Base-by-base conservation (phyloP, 2,888 invertebrate species). In the Agapetus fuscipes region DNA sequence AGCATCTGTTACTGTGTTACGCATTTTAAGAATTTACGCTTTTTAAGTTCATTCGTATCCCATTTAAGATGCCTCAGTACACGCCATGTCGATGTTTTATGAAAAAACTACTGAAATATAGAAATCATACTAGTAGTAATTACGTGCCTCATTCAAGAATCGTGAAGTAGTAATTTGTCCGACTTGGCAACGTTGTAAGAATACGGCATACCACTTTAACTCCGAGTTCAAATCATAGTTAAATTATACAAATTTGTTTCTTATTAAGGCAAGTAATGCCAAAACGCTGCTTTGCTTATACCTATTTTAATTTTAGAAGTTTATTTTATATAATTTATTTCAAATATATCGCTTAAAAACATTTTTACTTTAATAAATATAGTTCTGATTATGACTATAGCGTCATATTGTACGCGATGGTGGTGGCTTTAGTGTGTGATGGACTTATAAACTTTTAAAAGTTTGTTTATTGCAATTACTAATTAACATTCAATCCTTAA, bases 391-490 rank as follows among this genome's bases (percentile, higher is more conserved):
- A 64, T 71, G 74, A 72, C 56, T 64, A 52, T 62, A 71, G 74
- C 75, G 72, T 74, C 73, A 71, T 68, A 65, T 72, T 67, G 71
- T 74, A 71, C 72, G 74, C 73, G 73, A 76, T 43, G 38, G 39
- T 76, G 75, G 76, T 74, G 74, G 69, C 72, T 66, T 70, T n/a
- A 58, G 59, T 62, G 36, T 30, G 43, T 39, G 30, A n/a, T n/a
- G 29, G 28, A 36, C 31, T 32, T 43, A 30, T 31, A 43, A 43
- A 39, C 39, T 43, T 35, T 32, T 35, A 39, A 43, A 43, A 43
- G 35, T 39, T 43, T 43, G 43, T 43, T 43, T 43, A 39, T 43
- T 31, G 36, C 28, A 25, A 24, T 24, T 20, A 37, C 30, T 17
- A n/a, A n/a, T n/a, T n/a, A n/a, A n/a, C n/a, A n/a, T n/a, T n/a